phyloP scores from a whole-genome alignment of 2,113 vertebrate genomes.

The Gnathonemus longibarbis region DNA sequence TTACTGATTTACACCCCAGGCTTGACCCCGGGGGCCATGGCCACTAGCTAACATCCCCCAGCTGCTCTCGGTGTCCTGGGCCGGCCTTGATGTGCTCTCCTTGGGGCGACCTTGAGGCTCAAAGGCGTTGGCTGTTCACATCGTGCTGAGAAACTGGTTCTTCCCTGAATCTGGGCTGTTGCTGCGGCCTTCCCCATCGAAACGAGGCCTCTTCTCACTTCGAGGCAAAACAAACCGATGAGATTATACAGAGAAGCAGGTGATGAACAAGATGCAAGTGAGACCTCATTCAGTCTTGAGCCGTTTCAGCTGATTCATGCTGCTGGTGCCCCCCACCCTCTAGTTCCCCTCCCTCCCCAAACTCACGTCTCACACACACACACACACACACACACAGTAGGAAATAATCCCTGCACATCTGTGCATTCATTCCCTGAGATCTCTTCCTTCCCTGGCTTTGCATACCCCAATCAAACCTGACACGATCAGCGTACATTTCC shows the following conservation, averaged over 20 bases:
- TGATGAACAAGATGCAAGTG: not conserved
- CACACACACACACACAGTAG: not conserved
- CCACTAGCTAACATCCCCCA: conserved; percentile 57
- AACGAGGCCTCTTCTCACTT: not conserved
- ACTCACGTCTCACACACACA: not conserved
- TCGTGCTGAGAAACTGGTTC: not conserved
- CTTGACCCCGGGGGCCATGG: not conserved
- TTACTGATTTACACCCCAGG: not conserved
- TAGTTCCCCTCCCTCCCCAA: not conserved
- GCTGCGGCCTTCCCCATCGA: not conserved
- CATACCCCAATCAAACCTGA: not conserved
- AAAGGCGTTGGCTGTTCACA: not conserved
- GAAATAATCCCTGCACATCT: not conserved
- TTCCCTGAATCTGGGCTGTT: not conserved
- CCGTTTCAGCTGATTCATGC: not conserved
- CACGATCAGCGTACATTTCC: not conserved
- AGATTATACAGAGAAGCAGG: not conserved
- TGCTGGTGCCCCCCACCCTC: not conserved
- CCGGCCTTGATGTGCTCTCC: conserved; percentile 20
- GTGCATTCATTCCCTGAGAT: not conserved
- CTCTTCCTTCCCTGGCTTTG: not conserved
- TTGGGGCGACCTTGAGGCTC: not conserved
- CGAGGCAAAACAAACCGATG: not conserved
- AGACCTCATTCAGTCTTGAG: not conserved
- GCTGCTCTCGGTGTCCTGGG: conserved; percentile 52